Conservation (phyloP, 2,888 invertebrate genomes). For the Venusia cambrica region DNA sequence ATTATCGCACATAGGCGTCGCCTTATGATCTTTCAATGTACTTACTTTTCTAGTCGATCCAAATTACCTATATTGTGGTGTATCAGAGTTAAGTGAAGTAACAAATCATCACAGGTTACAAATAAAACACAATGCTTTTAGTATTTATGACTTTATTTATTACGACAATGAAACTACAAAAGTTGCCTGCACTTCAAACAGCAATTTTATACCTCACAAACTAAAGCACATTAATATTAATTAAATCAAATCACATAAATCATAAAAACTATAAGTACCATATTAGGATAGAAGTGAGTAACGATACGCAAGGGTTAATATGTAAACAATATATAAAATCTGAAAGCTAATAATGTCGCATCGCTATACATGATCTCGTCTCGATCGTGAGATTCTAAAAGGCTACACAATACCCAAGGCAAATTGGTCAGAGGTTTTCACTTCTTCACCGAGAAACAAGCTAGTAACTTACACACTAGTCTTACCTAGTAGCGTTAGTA, state of each 20-base stretch:
- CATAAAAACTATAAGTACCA: constrained; percentile 68
- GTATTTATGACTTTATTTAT: constrained; percentile 80
- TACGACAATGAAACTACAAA: constrained; percentile 83
- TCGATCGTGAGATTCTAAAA: constrained; percentile 71
- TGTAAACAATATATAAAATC: constrained; percentile 49
- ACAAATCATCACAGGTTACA: too few relatives aligned
- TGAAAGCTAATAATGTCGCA: constrained; percentile 68
- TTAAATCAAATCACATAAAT: constrained; percentile 58
- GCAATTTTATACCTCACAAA: constrained; percentile 75
- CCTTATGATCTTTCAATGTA: too few relatives aligned
- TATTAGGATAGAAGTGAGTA: constrained; percentile 69
- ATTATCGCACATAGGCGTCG: too few relatives aligned
- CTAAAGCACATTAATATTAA: constrained; percentile 70
- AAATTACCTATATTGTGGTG: too few relatives aligned
- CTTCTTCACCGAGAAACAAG: constrained; percentile 73
- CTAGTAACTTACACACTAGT: constrained; percentile 70
- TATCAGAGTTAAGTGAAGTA: too few relatives aligned
- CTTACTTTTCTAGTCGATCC: too few relatives aligned
- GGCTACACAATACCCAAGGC: constrained; percentile 80
- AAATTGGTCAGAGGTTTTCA: constrained; percentile 79
- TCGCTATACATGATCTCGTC: constrained; percentile 75
- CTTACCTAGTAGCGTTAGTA: constrained; percentile 62
- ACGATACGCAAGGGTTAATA: constrained; percentile 75
- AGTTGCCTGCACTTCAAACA: constrained; percentile 79
- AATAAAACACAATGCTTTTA: constrained; percentile 49